A percentile compares a stretch with the other conserved stretches of the same genome.
Conservation (phyloP, 2,888 invertebrate species). For the Pyrrhia umbra region DNA sequence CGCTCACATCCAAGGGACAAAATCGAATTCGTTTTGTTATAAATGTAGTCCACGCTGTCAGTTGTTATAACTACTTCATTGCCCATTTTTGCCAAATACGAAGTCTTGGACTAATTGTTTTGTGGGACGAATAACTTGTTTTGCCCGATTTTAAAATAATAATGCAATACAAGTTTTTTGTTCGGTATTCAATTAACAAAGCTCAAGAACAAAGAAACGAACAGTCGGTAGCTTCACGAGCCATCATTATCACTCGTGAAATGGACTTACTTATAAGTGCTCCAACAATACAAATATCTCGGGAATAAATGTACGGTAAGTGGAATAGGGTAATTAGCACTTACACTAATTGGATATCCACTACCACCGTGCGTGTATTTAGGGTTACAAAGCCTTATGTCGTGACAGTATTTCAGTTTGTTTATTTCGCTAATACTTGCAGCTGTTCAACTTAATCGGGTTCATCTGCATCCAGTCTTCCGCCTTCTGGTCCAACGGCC, state of each 20-base stretch:
- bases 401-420: background rate
- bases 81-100: background rate
- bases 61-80: background rate
- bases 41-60: background rate
- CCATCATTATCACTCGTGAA: background rate
- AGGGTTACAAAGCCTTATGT: background rate
- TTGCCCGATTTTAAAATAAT: too few species aligned
- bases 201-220: background rate
- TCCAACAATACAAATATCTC: background rate
- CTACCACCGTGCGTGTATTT: background rate
- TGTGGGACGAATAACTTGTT: background rate
- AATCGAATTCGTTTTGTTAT: background rate
- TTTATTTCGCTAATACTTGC: constrained; percentile 35
- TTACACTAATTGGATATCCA: background rate
- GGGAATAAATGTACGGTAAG: background rate
- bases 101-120: background rate
- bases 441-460: constrained; percentile 93
- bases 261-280: background rate
- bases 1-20: background rate
- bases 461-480: constrained; percentile 95
- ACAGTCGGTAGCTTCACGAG: background rate
- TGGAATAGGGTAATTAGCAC: background rate
- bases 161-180: background rate
- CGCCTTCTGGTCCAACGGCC: constrained; percentile 89
- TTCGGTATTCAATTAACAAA: background rate